Conservation (phyloP, 1,140 invertebrate genomes). For the Bombus affinis region DNA sequence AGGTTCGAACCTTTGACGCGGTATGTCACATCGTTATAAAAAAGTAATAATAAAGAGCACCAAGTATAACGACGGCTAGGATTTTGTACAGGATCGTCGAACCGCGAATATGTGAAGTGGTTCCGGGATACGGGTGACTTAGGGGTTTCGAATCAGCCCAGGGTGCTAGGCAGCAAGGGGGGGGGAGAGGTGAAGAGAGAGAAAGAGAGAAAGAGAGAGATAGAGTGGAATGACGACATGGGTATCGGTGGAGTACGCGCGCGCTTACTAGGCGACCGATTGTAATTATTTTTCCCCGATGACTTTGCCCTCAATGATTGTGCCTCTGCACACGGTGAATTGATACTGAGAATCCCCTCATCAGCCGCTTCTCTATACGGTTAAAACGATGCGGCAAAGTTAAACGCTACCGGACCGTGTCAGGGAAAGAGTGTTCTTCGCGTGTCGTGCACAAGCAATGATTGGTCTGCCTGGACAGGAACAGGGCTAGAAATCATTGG, state of each 20-base stretch:
- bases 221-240: not conserved
- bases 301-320: constrained; percentile 63
- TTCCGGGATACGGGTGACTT: constrained; percentile 51
- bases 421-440: constrained; percentile 41
- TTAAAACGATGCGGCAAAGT: constrained; percentile 63
- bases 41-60: constrained; percentile 73
- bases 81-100: constrained; percentile 77
- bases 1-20: constrained; percentile 69
- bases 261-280: constrained; percentile 66
- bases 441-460: constrained; percentile 28
- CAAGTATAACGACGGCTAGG: constrained; percentile 75
- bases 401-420: constrained; percentile 72
- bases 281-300: constrained; percentile 80
- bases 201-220: not conserved
- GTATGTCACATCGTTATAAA: constrained; percentile 69
- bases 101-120: constrained; percentile 78
- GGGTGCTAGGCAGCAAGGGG: not conserved
- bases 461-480: constrained; percentile 38
- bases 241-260: constrained; percentile 44
- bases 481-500: constrained; percentile 40
- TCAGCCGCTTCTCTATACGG: constrained; percentile 60
- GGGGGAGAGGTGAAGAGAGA: constrained; percentile 2
- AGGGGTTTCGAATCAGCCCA: constrained; percentile 14
- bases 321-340: constrained; percentile 65
- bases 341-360: constrained; percentile 69